These are phyloP conservation scores for Zeuzera pyrina DNA, from an alignment of 2,888 invertebrate genomes.

Conservation along the genomic window DNA sequence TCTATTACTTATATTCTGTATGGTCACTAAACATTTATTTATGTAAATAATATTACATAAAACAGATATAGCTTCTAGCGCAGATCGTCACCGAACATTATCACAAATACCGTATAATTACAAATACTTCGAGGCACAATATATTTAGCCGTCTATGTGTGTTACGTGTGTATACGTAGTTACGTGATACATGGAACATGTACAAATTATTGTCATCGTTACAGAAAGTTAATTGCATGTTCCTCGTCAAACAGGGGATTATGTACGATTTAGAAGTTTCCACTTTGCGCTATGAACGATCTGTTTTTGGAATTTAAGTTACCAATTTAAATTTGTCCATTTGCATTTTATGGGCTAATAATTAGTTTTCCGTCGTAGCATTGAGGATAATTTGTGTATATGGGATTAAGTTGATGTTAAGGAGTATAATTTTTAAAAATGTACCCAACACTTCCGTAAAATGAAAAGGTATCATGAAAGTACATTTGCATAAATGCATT, in stretches of 20 bases:
- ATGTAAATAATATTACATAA: neutral
- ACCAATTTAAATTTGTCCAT: neutral
- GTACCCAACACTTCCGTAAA: too few species aligned
- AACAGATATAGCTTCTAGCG: too few species aligned
- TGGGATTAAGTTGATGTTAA: neutral
- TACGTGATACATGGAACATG: constrained; percentile 4
- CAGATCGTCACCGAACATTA: too few species aligned
- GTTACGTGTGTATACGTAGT: too few species aligned
- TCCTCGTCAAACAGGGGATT: constrained; percentile 31
- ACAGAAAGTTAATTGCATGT: constrained; percentile 43
- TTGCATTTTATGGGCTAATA: neutral
- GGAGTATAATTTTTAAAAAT: too few species aligned
- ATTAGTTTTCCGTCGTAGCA: neutral
- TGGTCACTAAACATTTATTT: neutral
- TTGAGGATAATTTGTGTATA: neutral
- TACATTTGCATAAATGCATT: too few species aligned
- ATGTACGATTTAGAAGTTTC: constrained; percentile 28
- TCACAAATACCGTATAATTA: too few species aligned
- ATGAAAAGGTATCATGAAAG: too few species aligned
- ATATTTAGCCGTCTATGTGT: too few species aligned
- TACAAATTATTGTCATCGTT: constrained; percentile 25
- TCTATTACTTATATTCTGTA: too few species aligned
- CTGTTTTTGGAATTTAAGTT: constrained; percentile 3
- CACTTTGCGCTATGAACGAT: constrained; percentile 1
- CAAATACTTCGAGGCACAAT: too few species aligned